Evolutionary conservation across 2,888 invertebrate species (phyloP).

Genomic region (Pachliopta kotzebuea): DNA sequence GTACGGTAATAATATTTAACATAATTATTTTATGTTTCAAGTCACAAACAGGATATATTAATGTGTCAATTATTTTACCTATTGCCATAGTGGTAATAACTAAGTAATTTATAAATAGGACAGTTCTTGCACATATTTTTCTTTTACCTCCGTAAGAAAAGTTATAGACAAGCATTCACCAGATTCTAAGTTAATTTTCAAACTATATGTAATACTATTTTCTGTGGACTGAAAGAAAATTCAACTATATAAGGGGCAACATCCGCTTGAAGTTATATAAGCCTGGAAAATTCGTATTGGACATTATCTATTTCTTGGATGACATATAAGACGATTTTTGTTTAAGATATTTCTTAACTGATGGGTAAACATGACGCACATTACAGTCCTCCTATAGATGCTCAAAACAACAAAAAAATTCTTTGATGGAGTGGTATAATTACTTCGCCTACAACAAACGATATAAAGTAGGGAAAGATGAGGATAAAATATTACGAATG

Average conservation of each 20-base stretch:
- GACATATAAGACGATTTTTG: conserved; percentile 1
- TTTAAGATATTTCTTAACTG: conserved; percentile 18
- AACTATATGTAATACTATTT: too few species aligned
- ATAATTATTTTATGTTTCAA: too few species aligned
- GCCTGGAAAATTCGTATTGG: neutral
- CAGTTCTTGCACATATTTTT: too few species aligned
- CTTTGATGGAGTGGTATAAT: neutral
- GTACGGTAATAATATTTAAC: too few species aligned
- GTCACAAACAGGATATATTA: too few species aligned
- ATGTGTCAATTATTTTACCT: too few species aligned
- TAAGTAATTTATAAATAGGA: too few species aligned
- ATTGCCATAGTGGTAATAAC: too few species aligned
- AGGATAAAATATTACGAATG: neutral
- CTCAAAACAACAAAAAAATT: conserved; percentile 2
- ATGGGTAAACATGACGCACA: conserved; percentile 11
- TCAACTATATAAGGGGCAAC: neutral
- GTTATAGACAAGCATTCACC: too few species aligned
- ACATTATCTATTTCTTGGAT: neutral
- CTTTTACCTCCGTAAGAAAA: neutral
- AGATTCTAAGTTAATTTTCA: too few species aligned
- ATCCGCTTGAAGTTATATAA: neutral
- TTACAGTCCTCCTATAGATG: conserved; percentile 1
- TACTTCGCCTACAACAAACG: neutral
- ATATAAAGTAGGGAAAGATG: neutral
- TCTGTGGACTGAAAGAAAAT: neutral